Conservation (phyloP, 2,888 invertebrate genomes). For the Tetranychus piercei region DNA sequence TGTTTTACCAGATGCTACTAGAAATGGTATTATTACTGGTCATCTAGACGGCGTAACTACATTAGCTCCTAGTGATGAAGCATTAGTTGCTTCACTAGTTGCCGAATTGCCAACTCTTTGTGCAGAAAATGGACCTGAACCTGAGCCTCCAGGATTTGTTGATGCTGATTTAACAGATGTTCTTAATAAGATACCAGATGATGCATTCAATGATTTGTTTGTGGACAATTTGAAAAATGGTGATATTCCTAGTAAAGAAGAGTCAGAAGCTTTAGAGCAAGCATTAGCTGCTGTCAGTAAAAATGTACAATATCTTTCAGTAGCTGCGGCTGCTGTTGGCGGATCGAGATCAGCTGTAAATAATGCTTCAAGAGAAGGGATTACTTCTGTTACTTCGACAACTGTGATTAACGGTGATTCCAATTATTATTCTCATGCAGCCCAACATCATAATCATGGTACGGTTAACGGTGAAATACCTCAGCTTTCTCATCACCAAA, state of each 20-base stretch:
- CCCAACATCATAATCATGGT: not conserved
- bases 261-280: slow-evolving; percentile 68
- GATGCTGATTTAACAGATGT: slow-evolving; percentile 50
- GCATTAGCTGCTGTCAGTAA: slow-evolving; percentile 55
- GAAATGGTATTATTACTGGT: not conserved
- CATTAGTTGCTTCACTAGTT: slow-evolving; percentile 18
- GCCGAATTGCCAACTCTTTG: slow-evolving; percentile 17
- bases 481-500: not conserved
- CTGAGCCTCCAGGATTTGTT: slow-evolving; percentile 10
- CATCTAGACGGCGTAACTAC: slow-evolving; percentile 8
- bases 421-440: slow-evolving; percentile 8
- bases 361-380: not conserved
- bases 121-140: slow-evolving; percentile 2
- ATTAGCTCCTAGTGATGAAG: slow-evolving; percentile 17
- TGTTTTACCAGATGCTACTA: not conserved
- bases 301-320: slow-evolving; percentile 29
- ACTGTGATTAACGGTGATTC: slow-evolving; percentile 12
- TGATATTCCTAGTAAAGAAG: slow-evolving; percentile 54
- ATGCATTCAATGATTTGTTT: slow-evolving; percentile 64
- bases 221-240: slow-evolving; percentile 43
- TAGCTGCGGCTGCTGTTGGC: slow-evolving; percentile 14
- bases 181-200: slow-evolving; percentile 55
- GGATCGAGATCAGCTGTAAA: not conserved
- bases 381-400: not conserved
- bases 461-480: not conserved